Evolutionary conservation across 2,888 invertebrate genomes (phyloP).

Genomic region (Microplitis deprimator): DNA sequence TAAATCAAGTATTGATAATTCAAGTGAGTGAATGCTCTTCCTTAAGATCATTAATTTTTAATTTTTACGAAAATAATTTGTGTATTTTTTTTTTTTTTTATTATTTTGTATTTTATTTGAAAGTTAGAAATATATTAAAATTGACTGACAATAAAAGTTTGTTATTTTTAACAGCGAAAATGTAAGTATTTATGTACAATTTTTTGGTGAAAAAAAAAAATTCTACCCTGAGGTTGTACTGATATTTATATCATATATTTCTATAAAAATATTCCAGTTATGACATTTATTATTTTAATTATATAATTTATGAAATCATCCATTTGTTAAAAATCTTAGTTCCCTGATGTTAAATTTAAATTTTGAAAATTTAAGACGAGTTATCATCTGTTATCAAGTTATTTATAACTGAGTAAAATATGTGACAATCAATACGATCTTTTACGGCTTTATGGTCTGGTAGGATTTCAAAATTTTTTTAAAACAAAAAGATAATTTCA

Average conservation of each 20-base stretch:
- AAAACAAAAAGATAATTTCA: constrained; percentile 20
- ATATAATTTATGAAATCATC: no score
- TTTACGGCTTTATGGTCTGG: background rate
- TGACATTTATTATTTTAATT: no score
- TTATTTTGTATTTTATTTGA: background rate
- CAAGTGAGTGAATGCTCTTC: background rate
- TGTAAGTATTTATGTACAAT: background rate
- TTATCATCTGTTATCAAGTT: background rate
- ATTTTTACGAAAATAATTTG: background rate
- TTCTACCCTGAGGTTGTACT: background rate
- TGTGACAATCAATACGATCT: background rate
- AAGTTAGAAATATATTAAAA: background rate
- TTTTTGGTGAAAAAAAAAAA: background rate
- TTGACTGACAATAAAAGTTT: constrained; percentile 8
- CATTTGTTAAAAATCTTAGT: no score
- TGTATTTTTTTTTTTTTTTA: background rate
- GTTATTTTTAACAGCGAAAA: background rate
- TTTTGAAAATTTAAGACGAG: background rate
- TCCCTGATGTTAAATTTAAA: no score
- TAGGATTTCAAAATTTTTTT: background rate
- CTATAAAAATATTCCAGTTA: background rate
- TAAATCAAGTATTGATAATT: background rate
- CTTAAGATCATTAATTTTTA: background rate
- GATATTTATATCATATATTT: background rate
- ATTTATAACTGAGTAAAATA: constrained; percentile 4